Evolutionary conservation across 2,888 invertebrate genomes (phyloP).

Genomic region (Oithona nana): DNA sequence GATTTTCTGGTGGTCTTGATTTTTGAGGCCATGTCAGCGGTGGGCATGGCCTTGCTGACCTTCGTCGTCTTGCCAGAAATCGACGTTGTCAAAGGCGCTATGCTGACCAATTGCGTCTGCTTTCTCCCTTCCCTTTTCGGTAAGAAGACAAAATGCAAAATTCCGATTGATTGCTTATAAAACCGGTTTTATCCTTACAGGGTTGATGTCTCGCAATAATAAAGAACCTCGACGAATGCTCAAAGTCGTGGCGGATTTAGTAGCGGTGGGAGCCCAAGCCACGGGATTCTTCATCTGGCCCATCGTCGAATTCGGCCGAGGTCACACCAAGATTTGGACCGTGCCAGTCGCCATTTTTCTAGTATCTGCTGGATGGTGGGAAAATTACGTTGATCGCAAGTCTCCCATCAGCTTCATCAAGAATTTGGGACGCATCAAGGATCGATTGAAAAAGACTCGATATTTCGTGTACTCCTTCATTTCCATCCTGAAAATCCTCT

Average conservation of each 20-base stretch:
- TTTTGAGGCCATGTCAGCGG: slow-evolving; percentile 69
- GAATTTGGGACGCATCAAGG: slow-evolving; percentile 25
- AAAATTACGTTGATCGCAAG: slow-evolving; percentile 75
- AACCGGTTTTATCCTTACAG: slow-evolving; percentile 28
- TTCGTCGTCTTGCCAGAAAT: slow-evolving; percentile 74
- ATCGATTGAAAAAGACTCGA: slow-evolving; percentile 53
- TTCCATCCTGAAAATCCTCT: slow-evolving; percentile 70
- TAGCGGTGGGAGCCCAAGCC: slow-evolving; percentile 68
- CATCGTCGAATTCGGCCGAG: slow-evolving; percentile 22
- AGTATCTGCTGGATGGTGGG: slow-evolving; percentile 92
- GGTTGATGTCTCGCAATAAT: slow-evolving; percentile 57
- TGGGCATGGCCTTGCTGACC: slow-evolving; percentile 67
- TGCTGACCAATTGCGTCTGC: slow-evolving; percentile 87
- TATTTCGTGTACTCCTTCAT: slow-evolving; percentile 79
- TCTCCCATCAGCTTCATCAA: slow-evolving; percentile 37
- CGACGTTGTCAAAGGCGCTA: slow-evolving; percentile 82
- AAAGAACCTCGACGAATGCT: slow-evolving; percentile 36
- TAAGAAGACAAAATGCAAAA: too few relatives aligned
- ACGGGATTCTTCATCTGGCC: slow-evolving; percentile 85
- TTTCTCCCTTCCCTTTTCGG: slow-evolving; percentile 65
- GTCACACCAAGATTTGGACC: slow-evolving; percentile 48
- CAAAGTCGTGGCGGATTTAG: slow-evolving; percentile 41
- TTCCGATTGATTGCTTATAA: too few relatives aligned
- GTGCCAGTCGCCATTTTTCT: slow-evolving; percentile 66
- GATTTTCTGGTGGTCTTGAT: slow-evolving; percentile 48